Base-by-base conservation (phyloP, 2,888 invertebrate species). In the Athrips mouffetella region DNA sequence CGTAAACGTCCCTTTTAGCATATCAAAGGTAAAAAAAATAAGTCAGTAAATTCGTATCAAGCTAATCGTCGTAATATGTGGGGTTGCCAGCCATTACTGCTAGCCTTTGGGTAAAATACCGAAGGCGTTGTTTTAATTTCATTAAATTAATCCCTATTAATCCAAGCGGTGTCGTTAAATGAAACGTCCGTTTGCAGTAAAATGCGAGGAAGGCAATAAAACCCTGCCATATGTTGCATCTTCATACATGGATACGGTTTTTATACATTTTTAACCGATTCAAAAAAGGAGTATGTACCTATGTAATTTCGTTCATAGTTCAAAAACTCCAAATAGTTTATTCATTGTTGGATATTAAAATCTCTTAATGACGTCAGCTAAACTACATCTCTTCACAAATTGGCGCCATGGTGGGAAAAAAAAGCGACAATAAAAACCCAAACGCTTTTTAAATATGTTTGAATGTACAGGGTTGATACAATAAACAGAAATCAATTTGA, bases 81-180 rank as follows among this genome's bases (percentile, higher is more conserved):
- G 15, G 39, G 40, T 13, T 40, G 25, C 40, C 40, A 25, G 23
- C 23, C 15, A 40, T 40, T 40, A 40, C 25, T n/a, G n/a, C n/a
- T n/a, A n/a, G n/a, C 25, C 15, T 40, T n/a, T 13, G 40, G 25
- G 23, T 25, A 25, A 40, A 40, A 40, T 25, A 40, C 23, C 25
- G 25, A 15, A 35, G 33, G 44, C 31, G 45, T 45, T 30, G 58
- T 63, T 21, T 69, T 63, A 60, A 71, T 69, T 78, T 80, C 76
- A 82, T 80, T 76, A 77, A 80, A 77, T 78, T 75, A 80, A 80
- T 80, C 76, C 76, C 67, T 71, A 77, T 74, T 70, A 77, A 77
- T 75, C 73, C 73, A 55, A 57, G 54, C 60, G 62, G 54, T 45
- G 56, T 57, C 63, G 59, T 72, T 72, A 73, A 74, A 75, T 65